Evolutionary conservation across 2,797 vertebrate species (phyloP).

Genomic region (Streptopelia turtur): DNA sequence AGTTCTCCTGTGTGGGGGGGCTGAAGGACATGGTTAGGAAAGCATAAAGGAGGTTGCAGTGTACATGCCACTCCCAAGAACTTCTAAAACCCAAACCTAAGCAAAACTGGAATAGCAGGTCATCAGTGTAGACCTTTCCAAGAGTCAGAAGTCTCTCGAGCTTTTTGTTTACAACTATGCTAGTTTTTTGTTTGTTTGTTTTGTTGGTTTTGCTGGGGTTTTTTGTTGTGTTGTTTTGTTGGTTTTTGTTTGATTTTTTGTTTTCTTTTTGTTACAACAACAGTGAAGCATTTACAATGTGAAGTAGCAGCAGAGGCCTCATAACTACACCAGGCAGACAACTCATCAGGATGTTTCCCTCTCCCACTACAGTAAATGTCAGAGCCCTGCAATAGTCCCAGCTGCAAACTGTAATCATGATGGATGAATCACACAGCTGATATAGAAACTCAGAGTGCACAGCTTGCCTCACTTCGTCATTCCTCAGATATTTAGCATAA

Average conservation of each 20-base stretch:
- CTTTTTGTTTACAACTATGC: neutral
- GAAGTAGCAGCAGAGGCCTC: neutral
- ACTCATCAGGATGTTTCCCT: neutral
- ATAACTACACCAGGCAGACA: neutral
- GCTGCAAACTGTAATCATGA: conserved; percentile 24
- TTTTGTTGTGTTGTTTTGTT: too few relatives aligned
- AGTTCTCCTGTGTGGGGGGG: rapidly evolving
- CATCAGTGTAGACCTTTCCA: neutral
- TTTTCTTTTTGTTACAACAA: neutral
- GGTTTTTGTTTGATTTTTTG: too few relatives aligned
- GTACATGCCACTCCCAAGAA: rapidly evolving
- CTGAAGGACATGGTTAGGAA: neutral
- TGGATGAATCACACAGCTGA: conserved; percentile 18
- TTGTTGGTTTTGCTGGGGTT: too few relatives aligned
- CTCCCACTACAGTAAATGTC: neutral
- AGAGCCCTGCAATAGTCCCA: neutral
- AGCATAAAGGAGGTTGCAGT: neutral
- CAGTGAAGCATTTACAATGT: neutral
- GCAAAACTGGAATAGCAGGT: neutral
- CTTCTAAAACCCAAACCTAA: neutral
- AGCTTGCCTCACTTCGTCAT: conserved; percentile 8
- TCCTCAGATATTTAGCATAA: conserved; percentile 52
- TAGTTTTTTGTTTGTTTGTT: neutral
- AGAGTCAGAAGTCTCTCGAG: neutral
- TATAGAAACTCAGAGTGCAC: neutral